These are phyloP conservation scores for Macrotus californicus DNA, from an alignment of 2,113 vertebrate species.

Conservation along the genomic window DNA sequence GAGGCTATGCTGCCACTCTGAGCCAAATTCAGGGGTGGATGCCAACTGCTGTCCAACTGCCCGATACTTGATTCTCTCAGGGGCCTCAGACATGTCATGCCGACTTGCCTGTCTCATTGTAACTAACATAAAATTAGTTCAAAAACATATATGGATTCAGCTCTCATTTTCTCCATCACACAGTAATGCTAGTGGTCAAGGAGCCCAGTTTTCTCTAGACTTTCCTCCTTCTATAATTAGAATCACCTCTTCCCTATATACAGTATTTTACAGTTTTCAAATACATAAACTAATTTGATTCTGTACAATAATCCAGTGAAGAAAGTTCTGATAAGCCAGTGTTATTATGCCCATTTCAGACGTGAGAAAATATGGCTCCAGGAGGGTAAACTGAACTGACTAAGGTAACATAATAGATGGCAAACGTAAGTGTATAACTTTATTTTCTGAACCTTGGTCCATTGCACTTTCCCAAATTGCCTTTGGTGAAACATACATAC, in stretches of 20 bases:
- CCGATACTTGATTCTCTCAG: not conserved
- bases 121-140: constrained; percentile 31
- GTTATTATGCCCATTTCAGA: not conserved
- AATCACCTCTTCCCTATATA: not conserved
- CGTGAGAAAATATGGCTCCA: not conserved
- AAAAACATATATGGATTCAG: not conserved
- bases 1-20: not conserved
- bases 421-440: not conserved
- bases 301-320: not conserved
- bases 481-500: not conserved
- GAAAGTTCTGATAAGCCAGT: not conserved
- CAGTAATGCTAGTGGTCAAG: not conserved
- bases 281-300: constrained; percentile 19
- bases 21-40: not conserved
- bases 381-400: not conserved
- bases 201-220: not conserved
- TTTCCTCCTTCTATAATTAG: not conserved
- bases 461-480: not conserved
- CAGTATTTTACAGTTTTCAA: constrained; percentile 20
- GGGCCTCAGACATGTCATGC: not conserved
- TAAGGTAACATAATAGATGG: not conserved
- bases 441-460: constrained; percentile 18
- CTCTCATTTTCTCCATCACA: not conserved
- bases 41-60: not conserved
- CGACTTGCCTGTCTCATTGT: not conserved